Conservation (phyloP, 2,113 vertebrate genomes). For the Pardalotus punctatus region DNA sequence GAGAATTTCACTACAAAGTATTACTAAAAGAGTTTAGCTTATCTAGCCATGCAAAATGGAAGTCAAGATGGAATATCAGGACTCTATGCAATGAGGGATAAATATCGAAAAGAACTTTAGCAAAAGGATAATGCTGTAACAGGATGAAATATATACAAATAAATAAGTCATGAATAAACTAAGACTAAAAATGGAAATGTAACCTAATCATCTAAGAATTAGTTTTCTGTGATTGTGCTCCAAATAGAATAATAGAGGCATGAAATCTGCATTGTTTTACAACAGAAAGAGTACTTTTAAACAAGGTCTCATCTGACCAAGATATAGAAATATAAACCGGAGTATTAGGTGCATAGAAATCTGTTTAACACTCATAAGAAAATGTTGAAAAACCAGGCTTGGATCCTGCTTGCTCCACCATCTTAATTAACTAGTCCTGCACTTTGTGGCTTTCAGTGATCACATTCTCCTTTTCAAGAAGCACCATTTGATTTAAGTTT, state of each 20-base stretch:
- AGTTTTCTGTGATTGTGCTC: neutral
- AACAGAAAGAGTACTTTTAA: neutral
- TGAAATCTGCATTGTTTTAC: neutral
- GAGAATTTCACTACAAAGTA: neutral
- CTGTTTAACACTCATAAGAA: neutral
- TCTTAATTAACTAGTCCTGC: neutral
- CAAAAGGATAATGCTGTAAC: neutral
- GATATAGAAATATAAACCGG: neutral
- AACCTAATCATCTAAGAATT: neutral
- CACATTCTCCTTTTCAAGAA: neutral
- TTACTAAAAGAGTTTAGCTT: neutral
- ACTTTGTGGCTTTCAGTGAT: neutral
- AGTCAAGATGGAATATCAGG: neutral
- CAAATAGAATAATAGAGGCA: neutral
- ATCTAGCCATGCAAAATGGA: neutral
- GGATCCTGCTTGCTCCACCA: neutral
- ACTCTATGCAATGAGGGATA: neutral
- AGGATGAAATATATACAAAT: neutral
- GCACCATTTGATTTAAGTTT: constrained; percentile 2
- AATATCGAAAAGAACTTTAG: neutral
- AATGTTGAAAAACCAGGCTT: neutral
- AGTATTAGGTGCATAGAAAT: neutral
- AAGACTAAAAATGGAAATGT: neutral
- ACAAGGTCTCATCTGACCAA: neutral
- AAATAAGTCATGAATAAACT: neutral